Evolutionary conservation across 1,140 invertebrate species (phyloP).

Genomic region (Drosophila bocki): DNA sequence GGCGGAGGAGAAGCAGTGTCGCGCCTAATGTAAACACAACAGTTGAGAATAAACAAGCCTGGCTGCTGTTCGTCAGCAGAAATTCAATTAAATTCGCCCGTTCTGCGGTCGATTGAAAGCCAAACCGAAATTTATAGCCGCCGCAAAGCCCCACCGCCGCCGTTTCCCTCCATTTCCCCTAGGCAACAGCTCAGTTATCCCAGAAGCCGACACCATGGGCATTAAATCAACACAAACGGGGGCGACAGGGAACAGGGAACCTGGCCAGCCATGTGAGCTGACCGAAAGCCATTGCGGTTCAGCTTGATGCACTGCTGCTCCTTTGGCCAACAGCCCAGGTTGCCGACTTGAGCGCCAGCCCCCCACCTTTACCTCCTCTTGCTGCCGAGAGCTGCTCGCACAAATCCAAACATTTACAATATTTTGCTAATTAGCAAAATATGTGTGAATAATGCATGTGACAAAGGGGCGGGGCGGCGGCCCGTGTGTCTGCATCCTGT

Average conservation of each 20-base stretch:
- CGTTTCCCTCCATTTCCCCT: not conserved
- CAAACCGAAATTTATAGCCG: conserved; percentile 71
- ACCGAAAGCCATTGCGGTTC: conserved; percentile 61
- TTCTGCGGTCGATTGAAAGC: conserved; percentile 72
- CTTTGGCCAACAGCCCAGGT: conserved; percentile 11
- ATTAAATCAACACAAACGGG: conserved; percentile 68
- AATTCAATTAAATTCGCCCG: conserved; percentile 58
- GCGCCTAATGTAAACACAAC: conserved; percentile 63
- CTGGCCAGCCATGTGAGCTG: conserved; percentile 50
- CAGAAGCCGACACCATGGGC: conserved; percentile 55
- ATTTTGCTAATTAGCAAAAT: conserved; percentile 83
- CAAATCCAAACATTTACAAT: conserved; percentile 83
- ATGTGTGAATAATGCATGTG: conserved; percentile 80
- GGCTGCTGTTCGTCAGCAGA: conserved; percentile 48
- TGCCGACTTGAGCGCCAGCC: not conserved
- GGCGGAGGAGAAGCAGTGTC: conserved; percentile 19
- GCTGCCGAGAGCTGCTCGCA: conserved; percentile 35
- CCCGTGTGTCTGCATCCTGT: conserved; percentile 23
- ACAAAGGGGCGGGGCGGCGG: conserved; percentile 12
- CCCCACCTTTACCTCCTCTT: too few relatives aligned
- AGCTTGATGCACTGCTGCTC: conserved; percentile 66
- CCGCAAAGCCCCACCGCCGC: conserved; percentile 40
- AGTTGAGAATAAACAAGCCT: conserved; percentile 23
- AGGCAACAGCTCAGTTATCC: conserved; percentile 40
- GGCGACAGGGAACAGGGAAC: not conserved